A percentile compares a stretch with the other conserved stretches of the same genome.
phyloP scores from a whole-genome alignment of 2,113 vertebrate species.

The Brienomyrus brachyistius region DNA sequence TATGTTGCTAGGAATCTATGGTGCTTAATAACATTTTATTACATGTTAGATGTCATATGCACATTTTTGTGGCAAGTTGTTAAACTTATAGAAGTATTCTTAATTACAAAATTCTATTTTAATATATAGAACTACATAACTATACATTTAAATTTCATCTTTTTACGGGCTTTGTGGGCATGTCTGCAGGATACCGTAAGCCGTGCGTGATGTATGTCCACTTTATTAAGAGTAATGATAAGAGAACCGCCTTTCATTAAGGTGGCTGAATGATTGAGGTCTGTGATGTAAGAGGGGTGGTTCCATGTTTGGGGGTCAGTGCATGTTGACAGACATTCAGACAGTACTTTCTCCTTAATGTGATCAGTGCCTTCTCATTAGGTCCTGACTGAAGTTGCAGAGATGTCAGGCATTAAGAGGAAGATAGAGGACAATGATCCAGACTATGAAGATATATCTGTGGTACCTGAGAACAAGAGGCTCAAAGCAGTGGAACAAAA shows the following conservation, averaged over 20 bases:
- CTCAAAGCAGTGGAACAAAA: conserved; percentile 79
- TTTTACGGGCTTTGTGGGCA: neutral
- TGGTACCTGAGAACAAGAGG: conserved; percentile 76
- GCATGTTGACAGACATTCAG: neutral
- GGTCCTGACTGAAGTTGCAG: conserved; percentile 29
- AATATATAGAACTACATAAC: neutral
- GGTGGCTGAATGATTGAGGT: neutral
- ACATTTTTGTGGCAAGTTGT: neutral
- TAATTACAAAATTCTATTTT: neutral
- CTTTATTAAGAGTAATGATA: neutral
- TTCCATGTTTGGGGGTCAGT: neutral
- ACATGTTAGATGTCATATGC: neutral
- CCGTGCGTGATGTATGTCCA: neutral
- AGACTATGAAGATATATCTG: conserved; percentile 84
- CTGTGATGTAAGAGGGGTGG: neutral
- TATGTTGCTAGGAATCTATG: neutral
- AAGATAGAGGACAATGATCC: conserved; percentile 85
- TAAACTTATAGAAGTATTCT: neutral
- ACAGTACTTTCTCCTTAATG: neutral
- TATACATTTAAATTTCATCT: neutral
- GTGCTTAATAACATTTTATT: neutral
- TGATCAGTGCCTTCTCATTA: neutral
- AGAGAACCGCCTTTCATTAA: neutral
- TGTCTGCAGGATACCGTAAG: neutral
- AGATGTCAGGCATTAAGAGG: conserved; percentile 92